Percentiles rank a stretch among this genome's conserved stretches.
Conservation (phyloP, 2,113 vertebrate genomes). For the Cheilinus undulatus region DNA sequence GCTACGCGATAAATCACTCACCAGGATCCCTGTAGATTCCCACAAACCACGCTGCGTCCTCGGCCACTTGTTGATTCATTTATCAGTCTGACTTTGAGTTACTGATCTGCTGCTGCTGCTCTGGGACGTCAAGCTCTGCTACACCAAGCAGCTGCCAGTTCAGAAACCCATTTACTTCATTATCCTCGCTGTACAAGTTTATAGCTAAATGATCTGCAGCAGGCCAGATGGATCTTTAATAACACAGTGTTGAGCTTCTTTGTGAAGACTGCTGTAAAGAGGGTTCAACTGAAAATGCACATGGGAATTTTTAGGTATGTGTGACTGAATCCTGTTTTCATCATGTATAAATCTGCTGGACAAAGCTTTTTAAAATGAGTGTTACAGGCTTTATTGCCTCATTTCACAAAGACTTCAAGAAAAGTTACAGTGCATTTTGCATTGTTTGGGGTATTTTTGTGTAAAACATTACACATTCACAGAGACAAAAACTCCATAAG, state of each 20-base stretch:
- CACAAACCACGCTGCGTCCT: slow-evolving; percentile 5
- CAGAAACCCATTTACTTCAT: slow-evolving; percentile 43
- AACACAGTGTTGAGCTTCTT: slow-evolving; percentile 18
- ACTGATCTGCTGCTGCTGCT: slow-evolving; percentile 22
- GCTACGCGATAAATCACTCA: slow-evolving; percentile 38
- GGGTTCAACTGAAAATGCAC: neutral
- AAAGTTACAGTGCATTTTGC: too few relatives aligned
- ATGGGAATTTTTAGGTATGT: neutral
- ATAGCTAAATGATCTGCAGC: slow-evolving; percentile 30
- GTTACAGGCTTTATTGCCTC: too few relatives aligned
- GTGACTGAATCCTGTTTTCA: neutral
- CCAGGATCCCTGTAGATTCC: slow-evolving; percentile 21
- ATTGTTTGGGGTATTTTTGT: too few relatives aligned
- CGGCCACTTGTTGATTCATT: slow-evolving; percentile 50
- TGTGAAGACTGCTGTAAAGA: slow-evolving; percentile 11
- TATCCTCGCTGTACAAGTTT: slow-evolving; percentile 34
- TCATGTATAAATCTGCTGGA: neutral
- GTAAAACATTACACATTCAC: too few relatives aligned
- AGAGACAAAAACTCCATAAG: too few relatives aligned
- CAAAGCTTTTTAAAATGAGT: too few relatives aligned
- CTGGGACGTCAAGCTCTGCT: slow-evolving; percentile 26
- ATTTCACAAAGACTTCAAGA: too few relatives aligned
- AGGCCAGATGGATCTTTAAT: slow-evolving; percentile 60
- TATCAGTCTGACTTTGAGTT: slow-evolving; percentile 24
- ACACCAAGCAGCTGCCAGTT: slow-evolving; percentile 25